Evolutionary conservation across 2,888 invertebrate species (phyloP).

Genomic region (Tipula lateralis): DNA sequence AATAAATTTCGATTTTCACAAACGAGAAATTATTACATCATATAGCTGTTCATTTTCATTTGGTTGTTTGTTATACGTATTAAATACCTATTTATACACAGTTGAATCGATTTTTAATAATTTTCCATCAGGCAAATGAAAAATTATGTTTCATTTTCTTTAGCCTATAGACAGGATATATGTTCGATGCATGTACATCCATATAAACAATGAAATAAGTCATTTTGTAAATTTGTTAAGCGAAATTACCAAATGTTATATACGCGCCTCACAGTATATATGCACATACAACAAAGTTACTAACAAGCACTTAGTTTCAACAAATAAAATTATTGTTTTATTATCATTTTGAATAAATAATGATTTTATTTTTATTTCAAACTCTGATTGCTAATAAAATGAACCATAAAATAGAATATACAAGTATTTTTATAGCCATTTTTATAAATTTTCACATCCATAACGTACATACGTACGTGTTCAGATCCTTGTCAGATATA

Average conservation of each 20-base stretch:
- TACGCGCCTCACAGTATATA: background rate
- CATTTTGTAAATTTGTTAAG: background rate
- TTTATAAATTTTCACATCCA: background rate
- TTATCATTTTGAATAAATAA: slow-evolving; percentile 24
- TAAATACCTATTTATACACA: background rate
- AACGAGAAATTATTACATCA: background rate
- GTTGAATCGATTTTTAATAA: background rate
- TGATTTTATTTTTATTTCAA: slow-evolving; percentile 20
- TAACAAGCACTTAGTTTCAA: slow-evolving; percentile 19
- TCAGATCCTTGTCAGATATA: background rate
- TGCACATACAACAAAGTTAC: background rate
- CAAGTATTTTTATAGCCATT: slow-evolving; percentile 14
- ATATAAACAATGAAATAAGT: background rate
- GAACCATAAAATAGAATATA: slow-evolving; percentile 24
- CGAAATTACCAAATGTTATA: background rate
- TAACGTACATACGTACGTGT: slow-evolving; percentile 19
- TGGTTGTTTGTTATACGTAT: background rate
- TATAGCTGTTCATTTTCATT: background rate
- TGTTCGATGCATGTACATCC: background rate
- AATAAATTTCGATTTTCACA: background rate
- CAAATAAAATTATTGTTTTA: slow-evolving; percentile 24
- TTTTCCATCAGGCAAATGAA: background rate
- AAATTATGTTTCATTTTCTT: background rate
- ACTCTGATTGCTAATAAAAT: slow-evolving; percentile 19
- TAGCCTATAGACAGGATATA: background rate